phyloP scores from a whole-genome alignment of 1,140 invertebrate genomes.

The Heliconius melpomene region DNA sequence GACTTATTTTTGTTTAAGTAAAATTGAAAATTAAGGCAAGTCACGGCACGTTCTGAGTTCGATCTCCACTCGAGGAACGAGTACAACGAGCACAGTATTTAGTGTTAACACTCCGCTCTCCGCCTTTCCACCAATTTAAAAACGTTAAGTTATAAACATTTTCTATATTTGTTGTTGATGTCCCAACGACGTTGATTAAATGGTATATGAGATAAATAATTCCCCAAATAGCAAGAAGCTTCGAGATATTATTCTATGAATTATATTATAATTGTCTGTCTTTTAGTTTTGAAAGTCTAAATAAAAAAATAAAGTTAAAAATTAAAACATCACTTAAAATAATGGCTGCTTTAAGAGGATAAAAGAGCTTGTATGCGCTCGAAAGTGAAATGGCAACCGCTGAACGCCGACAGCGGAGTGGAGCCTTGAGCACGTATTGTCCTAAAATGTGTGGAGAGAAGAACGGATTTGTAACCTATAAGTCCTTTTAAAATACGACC shows the following conservation, averaged over 20 bases:
- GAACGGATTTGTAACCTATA: neutral
- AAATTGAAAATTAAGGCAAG: no score
- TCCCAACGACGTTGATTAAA: no score
- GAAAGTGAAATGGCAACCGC: neutral
- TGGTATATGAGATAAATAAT: neutral
- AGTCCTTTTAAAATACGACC: neutral
- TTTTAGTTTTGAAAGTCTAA: neutral
- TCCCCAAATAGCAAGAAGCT: neutral
- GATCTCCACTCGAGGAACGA: no score
- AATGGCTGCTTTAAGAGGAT: neutral
- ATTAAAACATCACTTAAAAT: slow-evolving; percentile 7
- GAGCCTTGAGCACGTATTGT: neutral
- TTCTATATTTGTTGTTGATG: no score
- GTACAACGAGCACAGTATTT: no score
- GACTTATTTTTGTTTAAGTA: no score
- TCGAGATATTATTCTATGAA: no score
- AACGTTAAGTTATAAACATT: no score
- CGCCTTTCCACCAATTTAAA: no score
- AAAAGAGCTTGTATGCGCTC: slow-evolving; percentile 5
- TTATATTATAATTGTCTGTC: no score
- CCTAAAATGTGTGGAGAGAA: neutral
- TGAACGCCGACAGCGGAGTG: neutral
- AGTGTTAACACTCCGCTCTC: no score
- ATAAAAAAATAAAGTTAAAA: neutral
- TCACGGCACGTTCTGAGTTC: no score